Evolutionary conservation across 2,113 vertebrate species (phyloP), one percentile per base, ranked within the genome.

Genomic region (Oreochromis aureus): DNA sequence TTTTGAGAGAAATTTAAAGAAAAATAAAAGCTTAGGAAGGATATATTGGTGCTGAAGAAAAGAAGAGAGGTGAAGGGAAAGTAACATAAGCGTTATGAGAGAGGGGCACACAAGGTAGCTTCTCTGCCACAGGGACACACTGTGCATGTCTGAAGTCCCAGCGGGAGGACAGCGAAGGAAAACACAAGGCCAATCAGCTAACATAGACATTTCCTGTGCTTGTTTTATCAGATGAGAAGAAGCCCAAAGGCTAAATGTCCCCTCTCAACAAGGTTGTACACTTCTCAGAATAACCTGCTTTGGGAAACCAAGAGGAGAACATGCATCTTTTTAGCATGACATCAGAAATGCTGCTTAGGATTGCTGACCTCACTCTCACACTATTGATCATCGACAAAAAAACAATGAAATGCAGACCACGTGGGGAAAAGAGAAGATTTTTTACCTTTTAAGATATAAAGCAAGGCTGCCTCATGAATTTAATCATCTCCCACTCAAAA

Each of bases 191-290:
- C 95, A 96, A 96, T 93, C 93, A 89, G 92, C 91, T 90, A 88
- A 90, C 91, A 89, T 92, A 95, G 92, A 96, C 94, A 95, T 96
- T 96, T 96, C 96, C 96, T 96, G 96, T 94, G 89, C 92, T 93
- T 89, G 93, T 94, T 96, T 96, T 95, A 96, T 96, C 95, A 95
- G 96, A 96, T 95, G 90, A 94, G 92, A 91, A 92, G 92, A 94
- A 94, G 93, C 94, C 91, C 82, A 86, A 69, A 87, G 92, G 89
- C 92, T 87, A 90, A 92, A 92, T 46, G 82, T 91, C 87, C 83
- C 87, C 84, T 80, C 87, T 94, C 90, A 83, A 89, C 90, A 90
- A 86, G 46, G 58, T 85, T 89, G 84, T 69, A 86, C 92, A 81
- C 88, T 85, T 85, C 84, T 89, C 85, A 15, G 69, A 91, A 91